Evolutionary conservation across 2,113 vertebrate species (phyloP).

Genomic region (Sinosuthora webbiana): DNA sequence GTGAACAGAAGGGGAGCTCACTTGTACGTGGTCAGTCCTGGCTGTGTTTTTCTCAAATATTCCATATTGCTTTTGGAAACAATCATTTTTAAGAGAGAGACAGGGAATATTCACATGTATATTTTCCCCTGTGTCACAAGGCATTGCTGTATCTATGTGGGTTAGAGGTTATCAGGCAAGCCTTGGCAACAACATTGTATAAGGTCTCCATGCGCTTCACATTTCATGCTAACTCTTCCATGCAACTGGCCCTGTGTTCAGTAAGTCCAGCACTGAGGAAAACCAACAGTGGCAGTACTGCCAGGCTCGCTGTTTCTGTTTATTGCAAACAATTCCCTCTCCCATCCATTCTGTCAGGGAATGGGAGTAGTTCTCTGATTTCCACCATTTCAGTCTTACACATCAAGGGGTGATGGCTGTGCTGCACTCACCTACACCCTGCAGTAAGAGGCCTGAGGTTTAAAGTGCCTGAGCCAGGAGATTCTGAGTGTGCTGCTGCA

Average conservation of each 20-base stretch:
- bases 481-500: background rate
- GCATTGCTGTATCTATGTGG: background rate
- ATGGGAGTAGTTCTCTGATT: background rate
- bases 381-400: background rate
- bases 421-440: background rate
- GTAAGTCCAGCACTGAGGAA: background rate
- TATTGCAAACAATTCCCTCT: background rate
- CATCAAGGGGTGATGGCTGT: background rate
- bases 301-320: background rate
- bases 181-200: background rate
- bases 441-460: background rate
- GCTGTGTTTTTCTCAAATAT: background rate
- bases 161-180: background rate
- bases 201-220: background rate
- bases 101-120: background rate
- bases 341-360: background rate
- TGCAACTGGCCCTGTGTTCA: background rate
- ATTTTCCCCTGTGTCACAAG: background rate
- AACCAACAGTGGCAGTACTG: background rate
- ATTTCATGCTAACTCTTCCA: background rate
- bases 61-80: background rate
- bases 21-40: background rate
- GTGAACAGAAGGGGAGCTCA: background rate
- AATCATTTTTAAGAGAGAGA: background rate
- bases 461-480: background rate